phyloP scores from a whole-genome alignment of 2,113 vertebrate species.

The Lophura nycthemera region DNA sequence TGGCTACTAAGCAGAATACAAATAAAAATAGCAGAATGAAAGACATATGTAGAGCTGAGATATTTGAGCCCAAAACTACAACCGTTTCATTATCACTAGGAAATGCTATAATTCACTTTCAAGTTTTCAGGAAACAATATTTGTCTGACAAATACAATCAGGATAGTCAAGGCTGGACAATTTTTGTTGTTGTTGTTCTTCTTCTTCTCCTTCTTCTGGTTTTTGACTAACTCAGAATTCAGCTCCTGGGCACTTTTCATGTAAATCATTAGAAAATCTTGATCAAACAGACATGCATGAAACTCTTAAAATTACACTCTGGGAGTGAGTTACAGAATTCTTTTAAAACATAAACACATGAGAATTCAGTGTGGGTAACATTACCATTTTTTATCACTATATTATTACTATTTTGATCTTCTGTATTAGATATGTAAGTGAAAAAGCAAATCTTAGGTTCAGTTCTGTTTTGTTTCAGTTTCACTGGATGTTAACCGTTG shows the following conservation, averaged over 20 bases:
- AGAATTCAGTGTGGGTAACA: background rate
- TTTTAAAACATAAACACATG: background rate
- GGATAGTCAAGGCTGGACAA: background rate
- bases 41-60: background rate
- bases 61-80: background rate
- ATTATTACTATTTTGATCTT: background rate
- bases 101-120: background rate
- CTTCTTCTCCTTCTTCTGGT: background rate
- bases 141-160: background rate
- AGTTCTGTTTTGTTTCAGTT: rapidly evolving
- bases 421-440: background rate
- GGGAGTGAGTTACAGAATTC: background rate
- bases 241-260: background rate
- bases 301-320: background rate
- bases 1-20: background rate
- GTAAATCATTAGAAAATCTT: background rate
- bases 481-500: background rate
- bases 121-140: background rate
- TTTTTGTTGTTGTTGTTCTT: background rate
- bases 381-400: rapidly evolving
- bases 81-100: background rate
- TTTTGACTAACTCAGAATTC: background rate
- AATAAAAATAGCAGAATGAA: background rate
- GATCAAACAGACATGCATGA: background rate
- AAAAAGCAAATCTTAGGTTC: background rate